Evolutionary conservation across 2,113 vertebrate genomes (phyloP), one percentile per base, ranked within the genome.

Genomic region (Pipa parva): DNA sequence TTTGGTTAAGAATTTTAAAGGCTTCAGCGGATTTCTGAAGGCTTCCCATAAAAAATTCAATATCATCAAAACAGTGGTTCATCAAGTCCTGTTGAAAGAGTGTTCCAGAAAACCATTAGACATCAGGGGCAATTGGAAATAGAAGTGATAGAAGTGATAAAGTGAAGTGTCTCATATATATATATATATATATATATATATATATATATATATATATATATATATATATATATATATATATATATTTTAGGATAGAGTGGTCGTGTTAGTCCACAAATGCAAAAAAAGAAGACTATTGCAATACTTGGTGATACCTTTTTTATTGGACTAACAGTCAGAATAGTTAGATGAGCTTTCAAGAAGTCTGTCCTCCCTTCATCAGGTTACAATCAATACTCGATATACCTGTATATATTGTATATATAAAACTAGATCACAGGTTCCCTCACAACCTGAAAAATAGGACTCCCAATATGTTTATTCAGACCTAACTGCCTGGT

Each of bases 21-120:
- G 94, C 93, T 69, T 95, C 92, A 0, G 91, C 88, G 0, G 85
- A 84, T 76, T 93, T 90, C 84, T 96, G 92, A 70, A 96, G 81
- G 63, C 84, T 91, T 1, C 64, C 81, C 71, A 95, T 88, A 59
- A 96, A 96, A 56, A 6, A 63, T 78, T 95, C 94, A 2, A 96
- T 89, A 63, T 95, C 92, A 2, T 93, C 90, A 1, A 96, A 93
- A 36, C 92, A 88, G 71, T 89, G 93, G 73, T 95, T 96, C 65
- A 95, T 83, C 59, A 95, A 85, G 20, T 84, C 84, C 94, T 96
- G 76, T 27, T 27, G 62, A 20, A 7, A 25, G 12, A 42, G n/a
- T 5, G n/a, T 1, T 15, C 13, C 15, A 31, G 10, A 31, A 10
- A 5, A 5, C 10, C 29, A 6, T 31, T 31, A 46, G 12, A 46